These are phyloP conservation scores for Butastur rufipennis DNA, from an alignment of 2,113 vertebrate species.

Conservation along the genomic window DNA sequence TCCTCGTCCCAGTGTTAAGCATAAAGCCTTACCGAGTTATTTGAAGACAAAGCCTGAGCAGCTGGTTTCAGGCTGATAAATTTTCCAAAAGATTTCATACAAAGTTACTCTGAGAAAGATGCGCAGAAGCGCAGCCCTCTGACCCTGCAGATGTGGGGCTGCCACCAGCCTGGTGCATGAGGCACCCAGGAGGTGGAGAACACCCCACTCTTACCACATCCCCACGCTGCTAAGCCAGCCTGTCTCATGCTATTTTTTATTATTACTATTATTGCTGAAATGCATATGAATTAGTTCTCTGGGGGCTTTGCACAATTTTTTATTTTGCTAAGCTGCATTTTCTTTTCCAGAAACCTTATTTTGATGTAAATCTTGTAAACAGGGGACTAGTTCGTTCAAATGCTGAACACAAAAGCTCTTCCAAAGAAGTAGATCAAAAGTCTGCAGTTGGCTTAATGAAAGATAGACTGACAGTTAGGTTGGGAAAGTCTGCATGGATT, in stretches of 20 bases:
- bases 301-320: constrained; percentile 25
- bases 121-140: neutral
- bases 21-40: accelerated
- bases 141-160: accelerated
- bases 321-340: constrained; percentile 54
- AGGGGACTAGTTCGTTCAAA: neutral
- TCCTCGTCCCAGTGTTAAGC: accelerated
- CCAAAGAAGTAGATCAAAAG: constrained; percentile 23
- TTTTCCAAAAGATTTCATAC: neutral
- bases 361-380: constrained; percentile 59
- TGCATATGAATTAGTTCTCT: constrained; percentile 10
- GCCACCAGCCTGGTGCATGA: neutral
- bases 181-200: neutral
- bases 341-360: constrained; percentile 47
- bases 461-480: neutral
- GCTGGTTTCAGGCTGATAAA: accelerated
- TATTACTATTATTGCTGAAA: constrained; percentile 11
- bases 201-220: neutral
- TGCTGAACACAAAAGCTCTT: constrained; percentile 29
- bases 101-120: too few relatives aligned
- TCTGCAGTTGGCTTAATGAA: constrained; percentile 29
- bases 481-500: neutral
- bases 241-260: neutral
- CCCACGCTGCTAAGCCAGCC: neutral
- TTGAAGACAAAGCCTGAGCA: neutral